Percentiles rank a stretch among this genome's conserved stretches.
phyloP scores from a whole-genome alignment of 2,888 invertebrate species.

The Pyrrhia umbra region DNA sequence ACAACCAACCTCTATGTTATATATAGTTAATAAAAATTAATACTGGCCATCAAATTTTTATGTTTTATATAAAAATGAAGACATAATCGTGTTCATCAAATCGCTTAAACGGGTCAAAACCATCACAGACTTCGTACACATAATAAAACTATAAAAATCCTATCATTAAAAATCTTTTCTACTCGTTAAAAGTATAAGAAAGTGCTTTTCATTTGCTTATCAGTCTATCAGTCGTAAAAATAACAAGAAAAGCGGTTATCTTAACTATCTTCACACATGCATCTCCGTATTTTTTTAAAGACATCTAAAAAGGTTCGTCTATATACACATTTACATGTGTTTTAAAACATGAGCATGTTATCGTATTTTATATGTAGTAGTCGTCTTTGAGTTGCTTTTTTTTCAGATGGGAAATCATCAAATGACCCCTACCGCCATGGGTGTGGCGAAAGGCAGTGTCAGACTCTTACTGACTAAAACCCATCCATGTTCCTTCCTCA shows the following conservation, averaged over 20 bases:
- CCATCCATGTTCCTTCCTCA: too few species aligned
- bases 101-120: conserved; percentile 5
- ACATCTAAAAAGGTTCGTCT: too few species aligned
- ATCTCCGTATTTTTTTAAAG: too few species aligned
- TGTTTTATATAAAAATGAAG: conserved; percentile 1
- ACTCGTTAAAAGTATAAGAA: neutral
- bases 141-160: conserved; percentile 3
- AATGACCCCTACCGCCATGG: too few species aligned
- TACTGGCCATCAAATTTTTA: conserved; percentile 3
- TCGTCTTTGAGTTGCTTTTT: too few species aligned
- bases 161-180: neutral
- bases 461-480: too few species aligned
- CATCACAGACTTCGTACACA: neutral
- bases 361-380: too few species aligned
- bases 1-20: neutral
- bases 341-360: too few species aligned
- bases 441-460: too few species aligned
- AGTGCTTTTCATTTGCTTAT: neutral
- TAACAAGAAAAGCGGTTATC: neutral
- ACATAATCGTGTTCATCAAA: neutral
- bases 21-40: neutral
- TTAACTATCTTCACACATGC: neutral
- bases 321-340: too few species aligned
- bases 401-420: too few species aligned
- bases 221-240: neutral